These are phyloP conservation scores for Apodemus sylvaticus DNA, from an alignment of 2,113 vertebrate species.

Conservation along the genomic window DNA sequence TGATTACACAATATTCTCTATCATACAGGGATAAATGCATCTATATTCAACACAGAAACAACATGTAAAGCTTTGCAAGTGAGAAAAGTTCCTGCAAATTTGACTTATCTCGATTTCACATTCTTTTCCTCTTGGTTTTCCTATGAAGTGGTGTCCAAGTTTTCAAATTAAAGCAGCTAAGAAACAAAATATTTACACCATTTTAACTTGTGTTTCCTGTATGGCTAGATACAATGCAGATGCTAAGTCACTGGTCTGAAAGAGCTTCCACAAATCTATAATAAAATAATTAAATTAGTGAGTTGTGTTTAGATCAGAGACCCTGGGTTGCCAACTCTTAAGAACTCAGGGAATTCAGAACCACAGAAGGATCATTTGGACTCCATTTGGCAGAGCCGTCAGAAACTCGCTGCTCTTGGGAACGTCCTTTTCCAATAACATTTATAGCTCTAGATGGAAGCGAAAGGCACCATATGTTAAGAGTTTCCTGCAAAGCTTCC, in stretches of 20 bases:
- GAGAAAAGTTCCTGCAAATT: slow-evolving; percentile 53
- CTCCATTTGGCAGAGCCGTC: slow-evolving; percentile 90
- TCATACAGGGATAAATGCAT: background rate
- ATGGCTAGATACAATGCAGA: slow-evolving; percentile 87
- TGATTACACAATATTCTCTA: background rate
- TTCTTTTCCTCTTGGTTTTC: slow-evolving; percentile 76
- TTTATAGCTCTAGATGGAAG: slow-evolving; percentile 91
- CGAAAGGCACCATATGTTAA: slow-evolving; percentile 93
- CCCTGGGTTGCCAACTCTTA: slow-evolving; percentile 88
- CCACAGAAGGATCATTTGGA: slow-evolving; percentile 90
- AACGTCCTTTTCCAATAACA: slow-evolving; percentile 92
- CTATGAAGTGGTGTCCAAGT: slow-evolving; percentile 82
- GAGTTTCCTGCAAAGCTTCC: slow-evolving; percentile 93
- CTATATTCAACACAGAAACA: background rate
- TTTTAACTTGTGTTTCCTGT: slow-evolving; percentile 84
- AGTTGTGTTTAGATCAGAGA: slow-evolving; percentile 89
- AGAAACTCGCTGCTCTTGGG: slow-evolving; percentile 89
- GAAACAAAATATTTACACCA: slow-evolving; percentile 89
- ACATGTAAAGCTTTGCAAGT: slow-evolving; percentile 20
- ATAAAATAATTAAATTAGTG: slow-evolving; percentile 95
- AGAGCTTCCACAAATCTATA: slow-evolving; percentile 87
- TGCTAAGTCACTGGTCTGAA: slow-evolving; percentile 86
- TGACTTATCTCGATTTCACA: slow-evolving; percentile 68
- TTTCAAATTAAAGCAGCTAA: slow-evolving; percentile 84
- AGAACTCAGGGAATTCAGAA: slow-evolving; percentile 89